Evolutionary conservation across 2,797 vertebrate species (phyloP), one percentile per base, ranked within the genome.

Genomic region (Falco novaeseelandiae): DNA sequence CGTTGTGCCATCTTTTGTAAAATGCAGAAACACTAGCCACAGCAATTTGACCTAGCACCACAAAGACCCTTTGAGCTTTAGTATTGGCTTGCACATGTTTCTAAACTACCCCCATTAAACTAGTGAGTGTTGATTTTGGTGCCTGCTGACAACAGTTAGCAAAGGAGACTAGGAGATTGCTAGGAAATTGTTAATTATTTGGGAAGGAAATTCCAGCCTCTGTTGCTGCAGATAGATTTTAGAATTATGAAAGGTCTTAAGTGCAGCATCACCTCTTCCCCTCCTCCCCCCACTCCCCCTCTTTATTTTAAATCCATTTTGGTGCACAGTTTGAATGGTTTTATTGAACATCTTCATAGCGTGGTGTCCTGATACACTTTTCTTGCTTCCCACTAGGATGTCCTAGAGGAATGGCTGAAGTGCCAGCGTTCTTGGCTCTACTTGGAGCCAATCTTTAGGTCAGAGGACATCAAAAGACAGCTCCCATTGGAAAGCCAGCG

Each of bases 371-470:
- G 32, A 55, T 57, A n/a, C 0, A 7, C 48, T 77, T 34, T 25
- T 70, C 15, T 77, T 62, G 20, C 52, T 81, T 93, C 55, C 54
- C 40, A 76, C 46, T 89, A 99, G 99, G 99, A 99, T 92, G 99
- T 99, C 14, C 97, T 99, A 52, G 98, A 99, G 71, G 99, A 99
- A 87, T 99, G 99, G 99, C 97, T 99, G 95, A 98, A 96, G 19
- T 99, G 99, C 93, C 99, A 99, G 97, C 97, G 97, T 16, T 97
- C 99, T 62, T 99, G 99, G 99, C 98, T 99, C 14, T 99, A 99
- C 97, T 96, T 99, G 96, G 99, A 99, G 94, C 99, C 99, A 81
- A 99, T 99, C 97, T 99, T 99, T 90, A 99, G 98, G 81, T 99
- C 99, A 25, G 99, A 99, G 70, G 99, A 99, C 93, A 99, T 99